Conservation (phyloP, 2,797 vertebrate genomes). For the Sebastes hubbsi region DNA sequence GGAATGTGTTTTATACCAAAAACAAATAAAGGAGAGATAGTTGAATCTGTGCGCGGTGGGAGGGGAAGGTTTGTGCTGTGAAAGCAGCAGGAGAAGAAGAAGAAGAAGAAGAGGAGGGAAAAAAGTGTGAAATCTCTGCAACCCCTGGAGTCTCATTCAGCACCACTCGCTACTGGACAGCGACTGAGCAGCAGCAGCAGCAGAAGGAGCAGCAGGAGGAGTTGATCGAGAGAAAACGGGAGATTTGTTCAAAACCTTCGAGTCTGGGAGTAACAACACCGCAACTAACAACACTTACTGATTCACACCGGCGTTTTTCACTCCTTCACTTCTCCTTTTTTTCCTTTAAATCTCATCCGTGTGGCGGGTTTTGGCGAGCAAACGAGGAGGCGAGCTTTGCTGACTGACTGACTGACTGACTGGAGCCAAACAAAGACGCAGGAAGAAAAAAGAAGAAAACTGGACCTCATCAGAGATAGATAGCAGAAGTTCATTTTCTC, state of each 20-base stretch:
- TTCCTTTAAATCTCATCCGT: not conserved
- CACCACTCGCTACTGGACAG: slow-evolving; percentile 74
- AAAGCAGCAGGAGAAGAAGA: slow-evolving; percentile 12
- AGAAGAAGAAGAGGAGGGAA: not conserved
- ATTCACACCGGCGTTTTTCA: slow-evolving; percentile 2
- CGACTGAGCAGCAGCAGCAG: slow-evolving; percentile 42
- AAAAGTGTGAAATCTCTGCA: slow-evolving; percentile 63
- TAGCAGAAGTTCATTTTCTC: slow-evolving; percentile 58
- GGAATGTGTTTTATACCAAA: slow-evolving; percentile 28
- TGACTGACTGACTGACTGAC: slow-evolving; percentile 28
- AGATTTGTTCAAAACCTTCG: slow-evolving; percentile 26
- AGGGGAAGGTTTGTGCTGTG: slow-evolving; percentile 52
- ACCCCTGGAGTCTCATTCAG: slow-evolving; percentile 66
- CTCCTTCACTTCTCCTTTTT: not conserved
- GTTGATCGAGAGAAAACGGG: slow-evolving; percentile 32
- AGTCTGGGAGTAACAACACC: slow-evolving; percentile 30
- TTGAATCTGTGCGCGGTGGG: slow-evolving; percentile 38
- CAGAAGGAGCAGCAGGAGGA: slow-evolving; percentile 42
- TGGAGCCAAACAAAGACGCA: slow-evolving; percentile 59
- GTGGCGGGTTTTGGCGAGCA: slow-evolving; percentile 21
- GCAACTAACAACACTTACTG: not conserved
- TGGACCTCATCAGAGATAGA: slow-evolving; percentile 8
- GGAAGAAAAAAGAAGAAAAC: not conserved
- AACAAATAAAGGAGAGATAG: not conserved
- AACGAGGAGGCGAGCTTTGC: slow-evolving; percentile 38